Evolutionary conservation across 2,888 invertebrate genomes (phyloP), one percentile per base, ranked within the genome.

Genomic region (Papilio demoleus): DNA sequence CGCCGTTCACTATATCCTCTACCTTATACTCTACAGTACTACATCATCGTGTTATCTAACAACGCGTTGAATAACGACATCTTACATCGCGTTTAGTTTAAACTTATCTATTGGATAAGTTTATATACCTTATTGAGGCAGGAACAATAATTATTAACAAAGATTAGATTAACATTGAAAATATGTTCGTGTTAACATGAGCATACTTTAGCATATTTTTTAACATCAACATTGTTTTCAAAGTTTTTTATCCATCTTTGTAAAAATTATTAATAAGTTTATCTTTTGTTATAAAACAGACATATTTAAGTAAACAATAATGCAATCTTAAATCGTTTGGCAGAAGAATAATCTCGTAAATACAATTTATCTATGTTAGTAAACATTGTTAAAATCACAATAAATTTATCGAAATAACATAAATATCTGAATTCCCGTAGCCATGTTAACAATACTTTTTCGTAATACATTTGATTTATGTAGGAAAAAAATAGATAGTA

Each of bases 71-170:
- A 63, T 72, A 70, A 72, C 70, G 66, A 68, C 70, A 70, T 19
- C 65, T 70, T 61, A 63, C 59, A 71, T 62, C 67, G 62, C 68
- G 50, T 71, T 65, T 64, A 71, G 71, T 71, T 70, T 64, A 63
- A 65, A 66, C 62, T 59, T 71, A 53, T 60, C 42, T 38, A 11
- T 11, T n/a, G 56, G 71, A 74, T 74, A 71, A 68, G 70, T 70
- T 67, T 75, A 73, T 72, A 74, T 73, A 53, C 70, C 31, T 58
- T 70, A 74, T 74, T 72, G 71, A 31, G 69, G 38, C 64, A 50
- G 56, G 47, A 68, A 71, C 68, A 60, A 68, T 65, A 70, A 68
- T 66, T 71, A 71, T 71, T 72, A 72, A 70, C 67, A 68, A 22
- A 38, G 65, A 59, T 65, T 65, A 72, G 71, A 71, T 70, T 58